Base-by-base conservation (phyloP, 2,888 invertebrate species). In the Adelognathus sp. region DNA sequence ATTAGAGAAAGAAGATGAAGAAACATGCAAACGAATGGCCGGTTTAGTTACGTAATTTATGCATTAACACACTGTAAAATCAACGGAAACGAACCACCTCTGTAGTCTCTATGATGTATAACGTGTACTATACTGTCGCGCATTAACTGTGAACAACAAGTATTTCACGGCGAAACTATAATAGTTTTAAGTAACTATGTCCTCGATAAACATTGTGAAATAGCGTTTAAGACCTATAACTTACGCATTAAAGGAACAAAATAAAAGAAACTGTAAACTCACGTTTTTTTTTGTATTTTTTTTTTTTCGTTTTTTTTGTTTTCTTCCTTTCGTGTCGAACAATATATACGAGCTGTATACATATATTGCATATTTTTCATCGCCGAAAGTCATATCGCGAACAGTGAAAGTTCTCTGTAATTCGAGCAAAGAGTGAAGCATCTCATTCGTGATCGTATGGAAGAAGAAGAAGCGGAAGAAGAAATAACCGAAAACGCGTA, bases 31-130 rank as follows among this genome's bases (percentile, higher is more conserved):
- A 67, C 9, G 44, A 58, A 70, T 63, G 36, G 54, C 61, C 67
- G 74, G 67, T 83, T n/a, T 46, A 46, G 80, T 81, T 66, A 81
- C 80, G 75, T 80, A 83, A 82, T 79, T 82, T 79, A 82, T 79
- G 75, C 67, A n/a, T n/a, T n/a, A n/a, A n/a, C 61, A 75, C 71
- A 70, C 54, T 79, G 74, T 79, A 33, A 66, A 74, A 78, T 78
- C 44, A 60, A 74, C 78, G 78, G 74, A 70, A 69, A 70, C 64
- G 63, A 70, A 77, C 78, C 73, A 79, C 70, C 78, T 74, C 63
- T 64, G 31, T 69, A 64, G 73, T 77, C 72, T 64, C 50, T 73
- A 46, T 54, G 7, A 27, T 66, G 24, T 31, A 36, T 29, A n/a
- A n/a, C n/a, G n/a, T 61, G 46, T 73, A 77, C 54, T 16, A 77